Percentiles rank a stretch among this genome's conserved stretches.
Evolutionary conservation across 1,140 invertebrate species (phyloP).

Genomic region (Tenebrio molitor): DNA sequence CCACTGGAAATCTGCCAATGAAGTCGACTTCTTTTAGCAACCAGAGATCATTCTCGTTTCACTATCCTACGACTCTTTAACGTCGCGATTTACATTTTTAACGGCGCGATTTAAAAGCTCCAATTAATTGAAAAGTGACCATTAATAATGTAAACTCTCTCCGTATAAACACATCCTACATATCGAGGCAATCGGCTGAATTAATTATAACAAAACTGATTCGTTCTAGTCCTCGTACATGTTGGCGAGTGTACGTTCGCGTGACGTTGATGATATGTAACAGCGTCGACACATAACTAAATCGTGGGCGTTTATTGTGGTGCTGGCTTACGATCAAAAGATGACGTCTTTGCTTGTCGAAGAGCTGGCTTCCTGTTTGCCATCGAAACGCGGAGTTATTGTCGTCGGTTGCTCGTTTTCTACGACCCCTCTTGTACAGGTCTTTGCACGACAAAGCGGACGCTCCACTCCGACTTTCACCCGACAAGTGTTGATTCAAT

Average conservation of each 20-base stretch:
- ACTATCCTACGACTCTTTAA: no score
- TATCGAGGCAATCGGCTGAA: neutral
- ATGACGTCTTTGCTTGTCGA: slow-evolving; percentile 8
- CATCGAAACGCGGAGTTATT: neutral
- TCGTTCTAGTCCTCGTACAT: slow-evolving; percentile 5
- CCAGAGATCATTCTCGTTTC: no score
- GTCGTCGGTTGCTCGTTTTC: no score
- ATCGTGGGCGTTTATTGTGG: slow-evolving; percentile 34
- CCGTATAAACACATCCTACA: neutral
- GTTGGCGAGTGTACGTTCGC: neutral
- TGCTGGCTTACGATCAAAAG: slow-evolving; percentile 26
- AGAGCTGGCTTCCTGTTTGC: slow-evolving; percentile 26
- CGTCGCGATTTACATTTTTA: no score
- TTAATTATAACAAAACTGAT: slow-evolving; percentile 14
- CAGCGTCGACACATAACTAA: slow-evolving; percentile 16
- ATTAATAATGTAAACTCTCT: neutral
- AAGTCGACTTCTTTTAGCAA: no score
- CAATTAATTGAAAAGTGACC: neutral
- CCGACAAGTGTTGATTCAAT: no score
- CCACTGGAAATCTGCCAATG: no score
- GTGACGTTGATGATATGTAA: slow-evolving; percentile 38
- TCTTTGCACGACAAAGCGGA: no score
- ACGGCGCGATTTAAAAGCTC: no score
- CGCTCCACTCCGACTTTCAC: no score
- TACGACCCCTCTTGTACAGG: no score